These are phyloP conservation scores for Leptinotarsa lineolata DNA, from an alignment of 1,140 invertebrate genomes.

Conservation along the genomic window DNA sequence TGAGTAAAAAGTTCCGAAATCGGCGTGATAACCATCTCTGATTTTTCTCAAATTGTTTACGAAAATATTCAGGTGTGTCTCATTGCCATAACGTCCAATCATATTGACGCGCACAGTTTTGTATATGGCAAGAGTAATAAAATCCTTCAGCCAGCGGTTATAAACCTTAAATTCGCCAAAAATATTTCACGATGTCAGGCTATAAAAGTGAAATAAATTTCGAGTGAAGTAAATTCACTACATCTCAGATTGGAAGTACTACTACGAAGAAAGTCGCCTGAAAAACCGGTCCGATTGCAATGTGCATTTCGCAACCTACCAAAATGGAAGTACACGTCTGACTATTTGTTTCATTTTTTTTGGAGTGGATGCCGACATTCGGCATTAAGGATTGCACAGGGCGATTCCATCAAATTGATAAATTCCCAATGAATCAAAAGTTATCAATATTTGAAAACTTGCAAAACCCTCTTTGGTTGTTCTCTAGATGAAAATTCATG, in stretches of 20 bases:
- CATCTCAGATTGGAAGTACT: not conserved
- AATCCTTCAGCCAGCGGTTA: not conserved
- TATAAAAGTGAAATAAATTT: slow-evolving; percentile 7
- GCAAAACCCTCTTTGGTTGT: no score
- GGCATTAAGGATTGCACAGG: no score
- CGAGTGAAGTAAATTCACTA: not conserved
- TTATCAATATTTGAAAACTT: no score
- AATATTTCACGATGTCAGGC: not conserved
- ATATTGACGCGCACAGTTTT: not conserved
- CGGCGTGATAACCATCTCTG: no score
- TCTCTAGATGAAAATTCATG: no score
- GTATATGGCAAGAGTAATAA: not conserved
- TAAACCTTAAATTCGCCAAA: not conserved
- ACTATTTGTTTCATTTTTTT: not conserved
- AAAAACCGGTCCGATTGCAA: not conserved
- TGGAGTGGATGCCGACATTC: not conserved
- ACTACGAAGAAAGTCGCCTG: not conserved
- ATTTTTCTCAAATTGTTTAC: no score
- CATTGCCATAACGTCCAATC: not conserved
- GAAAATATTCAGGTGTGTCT: slow-evolving; percentile 5
- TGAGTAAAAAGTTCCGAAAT: no score
- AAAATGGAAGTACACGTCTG: not conserved
- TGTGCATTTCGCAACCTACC: not conserved
- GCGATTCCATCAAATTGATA: no score
- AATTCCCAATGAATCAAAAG: no score